Percentiles rank a stretch among this genome's conserved stretches.
phyloP scores from a whole-genome alignment of 92 coral and sea anemone species.

The Nematostella vectensis region DNA sequence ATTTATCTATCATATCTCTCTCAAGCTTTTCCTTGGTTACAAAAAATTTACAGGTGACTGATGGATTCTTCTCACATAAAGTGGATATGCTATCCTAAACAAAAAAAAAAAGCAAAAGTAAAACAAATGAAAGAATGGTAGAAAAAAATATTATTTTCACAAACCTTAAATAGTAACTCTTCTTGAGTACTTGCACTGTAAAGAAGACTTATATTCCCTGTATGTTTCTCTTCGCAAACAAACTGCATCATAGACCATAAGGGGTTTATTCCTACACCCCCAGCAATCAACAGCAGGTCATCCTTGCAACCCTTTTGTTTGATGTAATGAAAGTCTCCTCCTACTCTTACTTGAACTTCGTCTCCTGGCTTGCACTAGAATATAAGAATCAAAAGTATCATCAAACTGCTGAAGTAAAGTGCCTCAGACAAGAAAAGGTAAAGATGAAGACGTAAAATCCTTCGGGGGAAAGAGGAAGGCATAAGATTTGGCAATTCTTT shows the following conservation, averaged over 20 bases:
- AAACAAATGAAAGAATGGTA: too few relatives aligned
- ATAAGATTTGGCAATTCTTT: too few relatives aligned
- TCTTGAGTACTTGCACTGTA: constrained; percentile 76
- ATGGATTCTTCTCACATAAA: constrained; percentile 25
- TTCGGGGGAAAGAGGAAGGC: too few relatives aligned
- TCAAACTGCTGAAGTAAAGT: not conserved
- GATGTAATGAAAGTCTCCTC: constrained; percentile 73
- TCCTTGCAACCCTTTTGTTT: constrained; percentile 7
- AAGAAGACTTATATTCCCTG: constrained; percentile 48
- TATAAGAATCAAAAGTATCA: not conserved
- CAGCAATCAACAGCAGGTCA: constrained; percentile 77
- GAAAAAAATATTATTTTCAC: not conserved
- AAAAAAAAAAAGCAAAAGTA: too few relatives aligned
- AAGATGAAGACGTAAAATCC: too few relatives aligned
- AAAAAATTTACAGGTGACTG: constrained; percentile 44
- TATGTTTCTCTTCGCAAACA: constrained; percentile 7
- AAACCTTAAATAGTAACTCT: constrained; percentile 80
- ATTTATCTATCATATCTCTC: not conserved
- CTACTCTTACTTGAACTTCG: constrained; percentile 76
- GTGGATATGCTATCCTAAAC: constrained; percentile 27
- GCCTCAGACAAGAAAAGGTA: not conserved
- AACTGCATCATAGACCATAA: constrained; percentile 68
- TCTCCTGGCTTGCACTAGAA: constrained; percentile 73
- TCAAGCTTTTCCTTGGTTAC: constrained; percentile 17
- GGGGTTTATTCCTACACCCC: constrained; percentile 97